Evolutionary conservation across 2,888 invertebrate species (phyloP).

Genomic region (Helicoverpa assulta): DNA sequence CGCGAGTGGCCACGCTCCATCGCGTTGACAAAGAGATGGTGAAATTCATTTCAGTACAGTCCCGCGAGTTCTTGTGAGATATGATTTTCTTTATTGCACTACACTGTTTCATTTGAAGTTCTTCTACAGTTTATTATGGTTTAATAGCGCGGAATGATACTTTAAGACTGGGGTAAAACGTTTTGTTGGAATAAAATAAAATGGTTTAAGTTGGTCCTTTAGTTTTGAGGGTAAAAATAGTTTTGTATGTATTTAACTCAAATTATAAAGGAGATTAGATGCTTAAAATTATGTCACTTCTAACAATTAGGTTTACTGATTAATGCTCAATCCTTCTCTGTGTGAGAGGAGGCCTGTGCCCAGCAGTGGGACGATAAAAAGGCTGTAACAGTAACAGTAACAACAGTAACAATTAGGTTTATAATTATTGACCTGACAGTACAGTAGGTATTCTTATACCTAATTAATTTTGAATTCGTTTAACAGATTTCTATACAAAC

Average conservation of each 20-base stretch:
- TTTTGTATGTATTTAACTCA: not conserved
- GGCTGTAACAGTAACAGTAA: too few relatives aligned
- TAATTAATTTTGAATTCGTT: too few relatives aligned
- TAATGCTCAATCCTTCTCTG: too few relatives aligned
- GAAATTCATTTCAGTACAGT: constrained; percentile 64
- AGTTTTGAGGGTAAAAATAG: constrained; percentile 1
- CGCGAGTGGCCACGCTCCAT: constrained; percentile 58
- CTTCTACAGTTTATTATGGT: constrained; percentile 60
- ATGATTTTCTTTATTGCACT: constrained; percentile 68
- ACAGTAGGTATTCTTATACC: too few relatives aligned
- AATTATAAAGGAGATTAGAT: not conserved
- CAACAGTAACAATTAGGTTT: too few relatives aligned
- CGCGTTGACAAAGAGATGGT: constrained; percentile 63
- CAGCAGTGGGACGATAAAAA: too few relatives aligned
- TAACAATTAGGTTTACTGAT: too few relatives aligned
- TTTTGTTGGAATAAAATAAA: constrained; percentile 31
- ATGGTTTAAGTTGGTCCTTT: constrained; percentile 5
- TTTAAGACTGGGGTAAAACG: constrained; percentile 50
- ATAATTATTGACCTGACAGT: too few relatives aligned
- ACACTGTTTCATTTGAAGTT: constrained; percentile 65
- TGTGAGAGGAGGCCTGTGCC: too few relatives aligned
- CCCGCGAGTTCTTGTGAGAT: constrained; percentile 60
- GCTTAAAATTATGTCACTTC: not conserved
- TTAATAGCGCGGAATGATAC: constrained; percentile 61
- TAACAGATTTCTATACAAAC: too few relatives aligned